Conservation (phyloP, 2,113 vertebrate species). For the Podarcis raffonei region DNA sequence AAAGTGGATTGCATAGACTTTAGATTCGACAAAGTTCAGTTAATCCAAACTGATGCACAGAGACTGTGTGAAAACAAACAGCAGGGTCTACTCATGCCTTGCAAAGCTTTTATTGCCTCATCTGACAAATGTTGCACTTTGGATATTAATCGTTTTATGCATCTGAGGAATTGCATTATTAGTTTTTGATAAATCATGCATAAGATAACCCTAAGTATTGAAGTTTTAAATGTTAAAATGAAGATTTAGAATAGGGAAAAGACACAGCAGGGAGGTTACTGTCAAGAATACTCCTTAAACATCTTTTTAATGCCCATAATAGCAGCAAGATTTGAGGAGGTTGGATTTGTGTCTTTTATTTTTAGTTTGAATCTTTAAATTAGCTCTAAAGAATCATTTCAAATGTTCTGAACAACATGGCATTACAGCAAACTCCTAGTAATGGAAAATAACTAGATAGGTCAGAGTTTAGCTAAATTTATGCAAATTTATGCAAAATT, state of each 20-base stretch:
- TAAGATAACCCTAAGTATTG: slow-evolving; percentile 67
- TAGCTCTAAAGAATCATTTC: slow-evolving; percentile 52
- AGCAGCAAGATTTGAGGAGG: slow-evolving; percentile 63
- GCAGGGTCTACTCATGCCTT: background rate
- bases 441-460: slow-evolving; percentile 54
- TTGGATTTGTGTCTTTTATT: slow-evolving; percentile 63
- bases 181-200: slow-evolving; percentile 50
- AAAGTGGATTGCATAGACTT: slow-evolving; percentile 4
- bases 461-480: slow-evolving; percentile 18
- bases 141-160: slow-evolving; percentile 41
- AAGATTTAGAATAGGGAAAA: slow-evolving; percentile 60
- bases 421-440: slow-evolving; percentile 44
- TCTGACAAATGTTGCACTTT: slow-evolving; percentile 37
- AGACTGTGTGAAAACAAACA: slow-evolving; percentile 28
- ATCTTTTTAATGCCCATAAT: slow-evolving; percentile 61
- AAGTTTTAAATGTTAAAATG: slow-evolving; percentile 65
- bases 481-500: slow-evolving; percentile 23
- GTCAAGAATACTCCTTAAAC: slow-evolving; percentile 57
- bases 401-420: slow-evolving; percentile 21
- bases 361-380: slow-evolving; percentile 68
- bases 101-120: slow-evolving; percentile 33
- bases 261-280: slow-evolving; percentile 50
- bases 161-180: slow-evolving; percentile 31
- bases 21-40: slow-evolving; percentile 23
- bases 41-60: background rate